Conservation (phyloP, 2,113 vertebrate species). For the Chionis minor region DNA sequence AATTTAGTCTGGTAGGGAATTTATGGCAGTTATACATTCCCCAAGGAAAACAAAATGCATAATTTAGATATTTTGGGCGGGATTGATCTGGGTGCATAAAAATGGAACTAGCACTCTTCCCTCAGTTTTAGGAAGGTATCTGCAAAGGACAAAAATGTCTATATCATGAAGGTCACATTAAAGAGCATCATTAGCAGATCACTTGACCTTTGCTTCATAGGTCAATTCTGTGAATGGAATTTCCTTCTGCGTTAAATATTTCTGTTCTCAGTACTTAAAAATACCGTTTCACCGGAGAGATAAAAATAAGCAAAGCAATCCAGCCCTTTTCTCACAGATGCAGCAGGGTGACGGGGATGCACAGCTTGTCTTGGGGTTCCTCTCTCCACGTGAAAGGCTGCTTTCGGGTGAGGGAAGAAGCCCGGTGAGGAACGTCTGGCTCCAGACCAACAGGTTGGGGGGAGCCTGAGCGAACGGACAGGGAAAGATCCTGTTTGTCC, state of each 20-base stretch:
- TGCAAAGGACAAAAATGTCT: neutral
- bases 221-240: neutral
- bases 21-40: accelerated
- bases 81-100: neutral
- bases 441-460: neutral
- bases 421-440: neutral
- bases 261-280: neutral
- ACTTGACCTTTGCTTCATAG: neutral
- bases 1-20: neutral
- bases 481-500: neutral
- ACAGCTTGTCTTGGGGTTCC: neutral
- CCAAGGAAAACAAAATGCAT: neutral
- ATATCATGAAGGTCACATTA: neutral
- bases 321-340: neutral
- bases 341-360: neutral
- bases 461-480: neutral
- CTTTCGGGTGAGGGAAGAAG: no score
- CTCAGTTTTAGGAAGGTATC: neutral
- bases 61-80: accelerated
- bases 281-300: neutral
- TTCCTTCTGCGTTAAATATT: neutral
- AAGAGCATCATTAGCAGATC: neutral
- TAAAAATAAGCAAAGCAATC: neutral
- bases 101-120: neutral
- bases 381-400: no score